Evolutionary conservation across 2,797 vertebrate genomes (phyloP), one percentile per base, ranked within the genome.

Genomic region (Anomalospiza imberbis): DNA sequence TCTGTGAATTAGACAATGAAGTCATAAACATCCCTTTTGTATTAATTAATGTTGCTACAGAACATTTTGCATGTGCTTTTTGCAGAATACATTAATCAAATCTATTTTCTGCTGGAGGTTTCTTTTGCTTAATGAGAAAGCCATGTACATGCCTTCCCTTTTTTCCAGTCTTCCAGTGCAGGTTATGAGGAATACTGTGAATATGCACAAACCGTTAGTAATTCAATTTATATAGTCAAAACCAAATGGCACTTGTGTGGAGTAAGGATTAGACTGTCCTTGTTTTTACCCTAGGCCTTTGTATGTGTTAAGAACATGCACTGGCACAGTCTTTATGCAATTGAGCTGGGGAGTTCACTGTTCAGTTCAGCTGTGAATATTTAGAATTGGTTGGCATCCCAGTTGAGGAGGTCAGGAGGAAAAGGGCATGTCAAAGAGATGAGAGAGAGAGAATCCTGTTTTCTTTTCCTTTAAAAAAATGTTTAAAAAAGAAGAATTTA

Each of bases 211-310:
- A 38, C 68, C 1, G 0, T 82, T 85, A 96, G 72, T 93, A 96
- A 92, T 93, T 74, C 31, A 77, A 55, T 95, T 91, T 95, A 79
- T 73, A 2, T 19, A 57, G 47, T 72, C 58, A 66, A 91, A 93
- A 78, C 19, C 78, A 87, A 92, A 55, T 53, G 63, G n/a, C 67
- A 77, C 31, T 67, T 66, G 42, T 85, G 89, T 1, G 0, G 45
- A 79, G 34, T 81, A 57, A 91, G 81, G 63, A 50, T 85, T 67
- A 76, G 72, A 24, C 68, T 71, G 74, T 74, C 40, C 61, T 79
- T 71, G 20, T 12, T 68, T 81, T 67, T 65, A 45, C 53, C 44
- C 25, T 40, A 53, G 60, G 68, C 53, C 57, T 90, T 76, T 71
- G 50, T 68, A 53, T 25, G 7, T 65, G 57, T 79, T 50, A 40